Base-by-base conservation (phyloP, 2,113 vertebrate species). In the Phodopus roborovskii region DNA sequence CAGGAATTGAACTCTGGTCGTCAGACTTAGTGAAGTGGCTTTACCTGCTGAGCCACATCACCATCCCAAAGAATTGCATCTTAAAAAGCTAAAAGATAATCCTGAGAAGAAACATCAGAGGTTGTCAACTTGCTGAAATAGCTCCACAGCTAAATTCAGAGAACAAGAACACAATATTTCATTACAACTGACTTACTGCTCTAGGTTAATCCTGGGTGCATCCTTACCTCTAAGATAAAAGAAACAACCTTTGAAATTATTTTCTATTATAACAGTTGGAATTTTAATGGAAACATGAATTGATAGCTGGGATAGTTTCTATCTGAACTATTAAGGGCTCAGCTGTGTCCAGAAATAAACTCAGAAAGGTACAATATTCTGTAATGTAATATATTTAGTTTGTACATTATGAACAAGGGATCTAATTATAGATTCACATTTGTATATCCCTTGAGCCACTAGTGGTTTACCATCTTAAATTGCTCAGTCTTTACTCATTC, bases 351-450 rank as follows among this genome's bases (percentile, higher is more conserved):
- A 94, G 96, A 94, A 95, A 98, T 90, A 82, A 95, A 93, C 84
- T 91, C 39, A 96, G 96, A 62, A 93, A 74, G 93, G 36, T 90
- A 93, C 13, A 42, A 79, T 86, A n/a, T 0, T 0, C 88, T 71
- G 60, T 45, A 45, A 45, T 74, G 83, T 74, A 96, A 98, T 73
- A 91, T 94, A 77, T 90, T 96, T 97, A 96, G 92, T 96, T 95
- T 94, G 92, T 96, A 92, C 88, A 96, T 94, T 96, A 95, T 97
- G 85, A 97, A 95, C 96, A 97, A 92, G 92, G 88, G 71, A 96
- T 97, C 96, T 96, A 97, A 96, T 97, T 97, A 96, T 94, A 95
- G 95, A 94, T 94, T 90, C 95, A 89, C 82, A 91, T 97, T 97
- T 95, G 94, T 97, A 45, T 93, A 78, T 95, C 88, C 93, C 95